Conservation (phyloP, 2,888 invertebrate species). For the Pycnomerus fuliginosus region DNA sequence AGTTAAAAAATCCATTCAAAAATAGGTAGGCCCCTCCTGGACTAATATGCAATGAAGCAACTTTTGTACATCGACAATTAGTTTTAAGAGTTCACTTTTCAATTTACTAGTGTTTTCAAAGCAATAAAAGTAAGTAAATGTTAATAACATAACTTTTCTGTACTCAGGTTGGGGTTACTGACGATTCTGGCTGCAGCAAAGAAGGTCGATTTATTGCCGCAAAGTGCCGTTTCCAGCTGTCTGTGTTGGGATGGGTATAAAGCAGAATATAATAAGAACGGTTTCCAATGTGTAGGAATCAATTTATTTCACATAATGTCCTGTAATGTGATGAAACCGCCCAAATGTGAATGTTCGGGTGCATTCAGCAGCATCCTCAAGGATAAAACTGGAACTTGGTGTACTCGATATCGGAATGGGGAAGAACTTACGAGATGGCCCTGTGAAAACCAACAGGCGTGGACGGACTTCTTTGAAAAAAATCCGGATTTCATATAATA, state of each 20-base stretch:
- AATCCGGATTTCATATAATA: conserved; percentile 35
- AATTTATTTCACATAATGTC: conserved; percentile 43
- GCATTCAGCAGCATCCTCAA: conserved; percentile 41
- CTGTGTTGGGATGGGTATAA: conserved; percentile 46
- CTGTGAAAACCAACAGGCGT: conserved; percentile 43
- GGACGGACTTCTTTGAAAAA: conserved; percentile 43
- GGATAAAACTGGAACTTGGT: conserved; percentile 46
- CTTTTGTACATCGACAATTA: no score
- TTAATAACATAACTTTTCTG: no score
- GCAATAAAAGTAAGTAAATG: no score
- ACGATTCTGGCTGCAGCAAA: no score
- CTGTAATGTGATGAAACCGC: conserved; percentile 41
- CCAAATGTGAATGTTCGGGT: conserved; percentile 42
- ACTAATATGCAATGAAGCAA: no score
- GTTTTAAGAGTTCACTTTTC: no score
- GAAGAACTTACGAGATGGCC: conserved; percentile 43
- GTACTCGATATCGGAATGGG: conserved; percentile 41
- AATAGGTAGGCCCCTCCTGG: no score
- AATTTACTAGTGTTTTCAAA: no score
- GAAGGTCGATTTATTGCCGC: no score
- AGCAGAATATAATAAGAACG: conserved; percentile 35
- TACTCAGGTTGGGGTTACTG: no score
- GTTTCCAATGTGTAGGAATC: conserved; percentile 39
- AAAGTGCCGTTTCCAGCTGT: no score
- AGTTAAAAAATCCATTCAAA: no score